A percentile compares a stretch with the other conserved stretches of the same genome.
These are phyloP conservation scores for Catalaphyllia jardinei DNA, from an alignment of 64 coral and sea anemone species.

Conservation along the genomic window DNA sequence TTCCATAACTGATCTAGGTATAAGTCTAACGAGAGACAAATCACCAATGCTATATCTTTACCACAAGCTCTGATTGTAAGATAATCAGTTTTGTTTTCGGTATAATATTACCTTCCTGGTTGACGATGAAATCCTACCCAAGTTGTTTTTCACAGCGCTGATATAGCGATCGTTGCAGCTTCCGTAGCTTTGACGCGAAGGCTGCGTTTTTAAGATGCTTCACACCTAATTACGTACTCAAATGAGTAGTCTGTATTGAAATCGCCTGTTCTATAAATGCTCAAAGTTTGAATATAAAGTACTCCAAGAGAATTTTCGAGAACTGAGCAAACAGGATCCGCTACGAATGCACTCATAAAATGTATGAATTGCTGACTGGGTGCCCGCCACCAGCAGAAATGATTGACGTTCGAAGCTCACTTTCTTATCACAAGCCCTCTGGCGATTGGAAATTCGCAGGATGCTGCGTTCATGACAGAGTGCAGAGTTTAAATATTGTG, in stretches of 20 bases:
- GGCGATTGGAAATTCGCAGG: not conserved
- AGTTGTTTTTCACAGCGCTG: not conserved
- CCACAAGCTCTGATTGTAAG: conserved; percentile 15
- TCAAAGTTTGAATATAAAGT: conserved; percentile 5
- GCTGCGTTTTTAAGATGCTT: conserved; percentile 25
- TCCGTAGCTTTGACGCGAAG: conserved; percentile 14
- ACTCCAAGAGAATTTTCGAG: conserved; percentile 36
- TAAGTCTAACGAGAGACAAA: not conserved
- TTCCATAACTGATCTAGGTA: not conserved
- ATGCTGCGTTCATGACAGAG: conserved; percentile 14
- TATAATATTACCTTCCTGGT: conserved; percentile 43
- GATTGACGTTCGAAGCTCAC: conserved; percentile 32
- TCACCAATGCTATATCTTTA: not conserved
- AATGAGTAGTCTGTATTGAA: conserved; percentile 27
- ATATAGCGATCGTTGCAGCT: not conserved
- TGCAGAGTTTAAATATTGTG: conserved; percentile 45
- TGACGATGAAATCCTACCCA: not conserved
- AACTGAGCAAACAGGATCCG: not conserved
- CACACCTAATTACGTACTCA: conserved; percentile 33
- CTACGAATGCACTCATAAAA: not conserved
- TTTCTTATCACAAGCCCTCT: conserved; percentile 2
- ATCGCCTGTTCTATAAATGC: not conserved
- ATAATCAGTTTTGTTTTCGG: conserved; percentile 1
- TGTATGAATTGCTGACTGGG: not conserved
- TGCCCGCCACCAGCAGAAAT: conserved; percentile 22